Conservation (phyloP, 2,888 invertebrate genomes). For the Chrysomela aeneicollis region DNA sequence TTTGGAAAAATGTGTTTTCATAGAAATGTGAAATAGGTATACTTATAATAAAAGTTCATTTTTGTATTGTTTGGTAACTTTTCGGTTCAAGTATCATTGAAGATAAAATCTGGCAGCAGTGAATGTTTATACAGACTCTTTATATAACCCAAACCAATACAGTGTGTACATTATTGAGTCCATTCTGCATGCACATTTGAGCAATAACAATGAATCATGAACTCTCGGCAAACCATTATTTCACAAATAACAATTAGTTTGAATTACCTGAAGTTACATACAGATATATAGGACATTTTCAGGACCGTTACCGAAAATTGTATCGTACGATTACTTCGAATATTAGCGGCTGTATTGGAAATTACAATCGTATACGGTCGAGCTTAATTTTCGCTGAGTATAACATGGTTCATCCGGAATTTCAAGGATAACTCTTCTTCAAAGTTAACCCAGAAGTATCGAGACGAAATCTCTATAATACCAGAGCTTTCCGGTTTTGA, state of each 20-base stretch:
- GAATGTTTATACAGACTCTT: too few relatives aligned
- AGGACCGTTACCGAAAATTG: constrained; percentile 19
- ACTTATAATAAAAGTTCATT: background rate
- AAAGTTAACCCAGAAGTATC: background rate
- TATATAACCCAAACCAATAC: background rate
- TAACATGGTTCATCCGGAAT: background rate
- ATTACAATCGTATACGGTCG: constrained; percentile 4
- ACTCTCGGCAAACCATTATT: constrained; percentile 18
- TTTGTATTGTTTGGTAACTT: background rate
- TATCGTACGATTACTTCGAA: constrained; percentile 13
- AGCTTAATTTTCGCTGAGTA: background rate
- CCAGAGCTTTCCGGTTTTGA: background rate
- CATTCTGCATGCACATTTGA: background rate
- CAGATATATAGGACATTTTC: constrained; percentile 19
- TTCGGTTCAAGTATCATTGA: background rate
- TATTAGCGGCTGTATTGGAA: background rate
- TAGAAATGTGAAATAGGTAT: background rate
- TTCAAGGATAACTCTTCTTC: background rate
- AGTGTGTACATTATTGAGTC: background rate
- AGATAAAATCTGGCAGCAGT: too few relatives aligned
- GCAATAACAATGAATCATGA: constrained; percentile 15
- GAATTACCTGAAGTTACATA: constrained; percentile 16
- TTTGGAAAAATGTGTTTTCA: background rate
- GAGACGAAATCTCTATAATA: background rate
- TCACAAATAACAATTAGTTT: constrained; percentile 15